phyloP scores from a whole-genome alignment of 1,140 invertebrate species.

The Cydia strobilella region DNA sequence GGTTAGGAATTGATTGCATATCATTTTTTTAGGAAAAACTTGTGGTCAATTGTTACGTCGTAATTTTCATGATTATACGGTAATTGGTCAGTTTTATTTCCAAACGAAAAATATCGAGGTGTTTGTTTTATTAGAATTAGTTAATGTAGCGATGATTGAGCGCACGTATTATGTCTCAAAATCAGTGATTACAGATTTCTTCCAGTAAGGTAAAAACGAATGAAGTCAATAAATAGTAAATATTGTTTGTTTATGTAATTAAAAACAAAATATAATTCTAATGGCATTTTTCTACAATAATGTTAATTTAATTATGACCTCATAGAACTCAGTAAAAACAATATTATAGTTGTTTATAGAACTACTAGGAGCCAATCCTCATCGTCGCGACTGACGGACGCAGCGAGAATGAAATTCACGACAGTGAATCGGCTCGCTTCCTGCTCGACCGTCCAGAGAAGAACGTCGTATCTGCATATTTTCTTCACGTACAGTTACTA shows the following conservation, averaged over 20 bases:
- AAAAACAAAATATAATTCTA: no score
- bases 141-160: neutral
- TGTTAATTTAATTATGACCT: no score
- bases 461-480: slow-evolving; percentile 33
- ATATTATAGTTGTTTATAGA: no score
- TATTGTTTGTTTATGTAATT: no score
- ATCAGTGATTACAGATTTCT: neutral
- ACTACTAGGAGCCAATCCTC: slow-evolving; percentile 39
- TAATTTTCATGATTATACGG: slow-evolving; percentile 20
- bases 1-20: slow-evolving; percentile 30
- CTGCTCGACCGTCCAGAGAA: slow-evolving; percentile 39
- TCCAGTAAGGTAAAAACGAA: neutral
- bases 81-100: neutral
- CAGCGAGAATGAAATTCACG: slow-evolving; percentile 46
- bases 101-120: neutral
- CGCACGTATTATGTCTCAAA: neutral
- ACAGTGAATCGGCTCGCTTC: slow-evolving; percentile 46
- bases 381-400: slow-evolving; percentile 3
- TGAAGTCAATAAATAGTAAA: no score
- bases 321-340: neutral
- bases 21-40: slow-evolving; percentile 32
- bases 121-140: neutral
- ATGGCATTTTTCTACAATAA: no score
- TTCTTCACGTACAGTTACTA: neutral
- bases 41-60: slow-evolving; percentile 31